phyloP scores from a whole-genome alignment of 2,888 invertebrate species.

The Amphipyra berbera region DNA sequence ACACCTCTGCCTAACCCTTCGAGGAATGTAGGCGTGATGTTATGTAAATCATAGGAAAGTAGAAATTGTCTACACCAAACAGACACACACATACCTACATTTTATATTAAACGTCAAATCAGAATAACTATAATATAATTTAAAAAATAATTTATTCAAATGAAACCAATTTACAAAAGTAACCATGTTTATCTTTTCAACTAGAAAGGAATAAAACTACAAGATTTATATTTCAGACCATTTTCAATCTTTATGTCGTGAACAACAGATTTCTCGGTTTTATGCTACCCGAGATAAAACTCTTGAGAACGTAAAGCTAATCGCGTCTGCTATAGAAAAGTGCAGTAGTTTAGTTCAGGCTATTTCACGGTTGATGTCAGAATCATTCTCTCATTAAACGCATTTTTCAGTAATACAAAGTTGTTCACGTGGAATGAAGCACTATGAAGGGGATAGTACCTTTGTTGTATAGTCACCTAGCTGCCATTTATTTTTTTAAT shows the following conservation, averaged over 20 bases:
- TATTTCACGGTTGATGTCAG: background rate
- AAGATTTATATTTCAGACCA: constrained; percentile 5
- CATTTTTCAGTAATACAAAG: no score
- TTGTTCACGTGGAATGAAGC: no score
- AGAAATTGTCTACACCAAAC: no score
- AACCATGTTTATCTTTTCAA: background rate
- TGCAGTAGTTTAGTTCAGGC: constrained; percentile 17
- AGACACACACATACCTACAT: no score
- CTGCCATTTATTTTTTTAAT: no score
- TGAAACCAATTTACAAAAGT: background rate
- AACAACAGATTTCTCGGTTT: constrained; percentile 34
- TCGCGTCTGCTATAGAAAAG: background rate
- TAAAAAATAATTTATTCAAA: background rate
- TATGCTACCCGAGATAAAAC: constrained; percentile 30
- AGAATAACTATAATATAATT: background rate
- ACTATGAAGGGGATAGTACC: no score
- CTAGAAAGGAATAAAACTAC: background rate
- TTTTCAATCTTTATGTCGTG: constrained; percentile 19
- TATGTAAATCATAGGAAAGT: no score
- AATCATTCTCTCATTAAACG: no score
- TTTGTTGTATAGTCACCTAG: no score
- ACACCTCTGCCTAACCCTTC: no score
- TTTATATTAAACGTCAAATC: background rate
- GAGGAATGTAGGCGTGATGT: no score
- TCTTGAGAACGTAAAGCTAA: background rate